Evolutionary conservation across 2,888 invertebrate genomes (phyloP), one percentile per base, ranked within the genome.

Genomic region (Beris morrisii): DNA sequence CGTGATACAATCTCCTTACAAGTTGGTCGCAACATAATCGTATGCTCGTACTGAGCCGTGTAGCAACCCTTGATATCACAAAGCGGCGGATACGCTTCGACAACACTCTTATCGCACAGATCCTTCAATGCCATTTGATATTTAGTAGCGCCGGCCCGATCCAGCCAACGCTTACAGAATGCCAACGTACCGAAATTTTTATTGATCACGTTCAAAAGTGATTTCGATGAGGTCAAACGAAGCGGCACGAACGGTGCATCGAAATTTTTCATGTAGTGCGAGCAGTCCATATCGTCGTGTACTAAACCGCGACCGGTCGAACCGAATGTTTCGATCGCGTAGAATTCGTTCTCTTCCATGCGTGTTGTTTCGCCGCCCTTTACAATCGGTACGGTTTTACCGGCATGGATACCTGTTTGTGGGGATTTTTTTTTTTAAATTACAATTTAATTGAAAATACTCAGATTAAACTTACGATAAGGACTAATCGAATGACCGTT

Each of bases 401-500:
- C 99, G 61, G 97, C 95, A 76, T 93, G 93, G 75, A 93, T 93
- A 72, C 90, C 90, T 90, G 70, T 6, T 28, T 22, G 43, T 13
- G 11, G 50, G 52, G 56, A 57, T 43, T 59, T 38, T 55, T 31
- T 46, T 46, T 55, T 4, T 30, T 7, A 53, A 38, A 54, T 28
- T 64, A 28, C 11, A 38, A 32, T 44, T 68, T 15, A 12, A 54
- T 38, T 64, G 13, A 48, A 9, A 44, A 13, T 3, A 12, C 12
- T 55, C 22, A 22, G 22, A 22, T n/a, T 38, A 22, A 22, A 52
- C 88, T 87, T 82, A 90, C 95, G 89, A 81, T 99, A 99, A n/a
- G 95, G 97, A 69, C 95, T 93, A 75, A 99, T 97, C n/a, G 97
- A 97, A 81, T 99, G 99, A 1, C 99, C 99, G 81, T 99, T 99